Base-by-base conservation (phyloP, 2,113 vertebrate species). In the Alethe castanea region DNA sequence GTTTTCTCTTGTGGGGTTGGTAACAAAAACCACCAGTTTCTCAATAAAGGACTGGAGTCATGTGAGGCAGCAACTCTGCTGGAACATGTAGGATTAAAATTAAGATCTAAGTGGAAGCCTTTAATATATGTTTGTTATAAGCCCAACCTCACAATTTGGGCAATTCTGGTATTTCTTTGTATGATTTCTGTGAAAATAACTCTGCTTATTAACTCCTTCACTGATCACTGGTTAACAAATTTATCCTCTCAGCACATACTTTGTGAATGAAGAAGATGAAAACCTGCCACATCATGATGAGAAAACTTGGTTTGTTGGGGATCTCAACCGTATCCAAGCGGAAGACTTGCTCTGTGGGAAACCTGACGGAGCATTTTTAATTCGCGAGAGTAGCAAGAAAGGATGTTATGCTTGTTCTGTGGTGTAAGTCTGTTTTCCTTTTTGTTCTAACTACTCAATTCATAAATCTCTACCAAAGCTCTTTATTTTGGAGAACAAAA, bases 361-460 rank as follows among this genome's bases (percentile, higher is more conserved):
- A 97, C 98, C 98, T 57, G 98, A 99, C 10, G 99, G 99, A 92
- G 98, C 99, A 6, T 99, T 99, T 97, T 98, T 99, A 96, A 99
- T 99, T 97, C 99, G 99, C 0, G 98, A 99, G 96, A 99, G 99
- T 90, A 99, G 99, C 98, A 99, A 99, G 97, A 99, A 99, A 97
- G 99, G 99, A 90, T 99, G 99, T 93, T 99, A 99, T 33, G 99
- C 99, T 96, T 99, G 99, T 98, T 99, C 99, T 67, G 99, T 99
- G 92, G 99, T 99, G 99, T 99, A 98, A 99, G 99, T 99, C 62
- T 69, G 4, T 79, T 93, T 93, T 81, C 42, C n/a, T 81, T 86
- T 80, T 65, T 84, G 22, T 86, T 81, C 24, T n/a, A 45, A 33
- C 31, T 76, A 24, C 57, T 90, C 35, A n/a, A 33, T 60, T 81